Conservation (phyloP, 2,888 invertebrate species). For the Chrysolina americana region DNA sequence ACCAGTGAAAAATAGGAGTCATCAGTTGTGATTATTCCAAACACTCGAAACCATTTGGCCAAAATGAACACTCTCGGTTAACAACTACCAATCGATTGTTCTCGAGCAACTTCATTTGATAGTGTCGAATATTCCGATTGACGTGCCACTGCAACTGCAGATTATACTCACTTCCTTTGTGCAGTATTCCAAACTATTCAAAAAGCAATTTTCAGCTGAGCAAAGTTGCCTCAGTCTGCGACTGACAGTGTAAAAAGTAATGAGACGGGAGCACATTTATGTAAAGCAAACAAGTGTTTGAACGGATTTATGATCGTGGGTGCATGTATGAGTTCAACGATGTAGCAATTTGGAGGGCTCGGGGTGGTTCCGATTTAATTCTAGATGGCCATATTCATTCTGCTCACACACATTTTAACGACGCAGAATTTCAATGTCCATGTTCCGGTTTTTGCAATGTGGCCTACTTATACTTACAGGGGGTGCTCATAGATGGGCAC, state of each 20-base stretch:
- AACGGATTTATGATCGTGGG: slow-evolving; percentile 35
- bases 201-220: slow-evolving; percentile 39
- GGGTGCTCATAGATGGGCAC: not conserved
- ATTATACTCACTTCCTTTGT: not conserved
- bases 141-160: not conserved
- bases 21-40: too few relatives aligned
- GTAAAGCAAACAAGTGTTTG: slow-evolving; percentile 43
- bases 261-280: slow-evolving; percentile 34
- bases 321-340: slow-evolving; percentile 37
- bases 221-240: slow-evolving; percentile 28
- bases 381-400: not conserved
- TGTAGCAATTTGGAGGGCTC: slow-evolving; percentile 33
- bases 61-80: too few relatives aligned
- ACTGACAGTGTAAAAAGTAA: slow-evolving; percentile 35
- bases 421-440: not conserved
- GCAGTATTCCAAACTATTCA: slow-evolving; percentile 36
- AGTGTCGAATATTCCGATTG: not conserved
- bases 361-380: not conserved
- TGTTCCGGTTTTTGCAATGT: not conserved
- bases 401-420: slow-evolving; percentile 4
- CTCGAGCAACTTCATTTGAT: not conserved
- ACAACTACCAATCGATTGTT: too few relatives aligned
- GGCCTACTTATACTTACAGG: too few relatives aligned
- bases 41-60: too few relatives aligned
- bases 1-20: too few relatives aligned